These are phyloP conservation scores for Phylloscopus trochilus DNA, from an alignment of 2,113 vertebrate genomes.

Conservation along the genomic window DNA sequence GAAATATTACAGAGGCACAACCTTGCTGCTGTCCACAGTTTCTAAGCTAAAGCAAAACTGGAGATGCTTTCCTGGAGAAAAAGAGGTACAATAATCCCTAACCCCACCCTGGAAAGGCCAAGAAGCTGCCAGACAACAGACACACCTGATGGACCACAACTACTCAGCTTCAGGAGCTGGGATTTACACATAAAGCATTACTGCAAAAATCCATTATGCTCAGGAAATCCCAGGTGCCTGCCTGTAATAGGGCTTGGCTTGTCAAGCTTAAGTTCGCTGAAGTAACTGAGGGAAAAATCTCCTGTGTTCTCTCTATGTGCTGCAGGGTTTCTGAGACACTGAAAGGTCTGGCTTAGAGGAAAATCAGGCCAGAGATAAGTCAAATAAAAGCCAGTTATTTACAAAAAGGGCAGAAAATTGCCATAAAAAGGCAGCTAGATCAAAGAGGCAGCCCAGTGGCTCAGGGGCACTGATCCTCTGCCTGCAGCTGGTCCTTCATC, in stretches of 20 bases:
- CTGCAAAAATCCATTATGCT: background rate
- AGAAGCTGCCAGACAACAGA: background rate
- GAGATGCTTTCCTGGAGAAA: background rate
- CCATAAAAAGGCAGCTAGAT: background rate
- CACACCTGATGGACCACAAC: background rate
- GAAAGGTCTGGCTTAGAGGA: slow-evolving; percentile 3
- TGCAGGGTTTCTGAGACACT: background rate
- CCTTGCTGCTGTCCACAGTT: background rate
- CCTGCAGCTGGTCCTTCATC: background rate
- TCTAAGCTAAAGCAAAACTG: background rate
- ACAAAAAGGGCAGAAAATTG: background rate
- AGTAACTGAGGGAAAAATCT: background rate
- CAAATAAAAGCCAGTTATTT: slow-evolving; percentile 33
- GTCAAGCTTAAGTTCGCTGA: background rate
- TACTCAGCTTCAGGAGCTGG: background rate
- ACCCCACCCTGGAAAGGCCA: background rate
- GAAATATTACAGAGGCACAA: background rate
- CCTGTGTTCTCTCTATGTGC: background rate
- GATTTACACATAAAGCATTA: background rate
- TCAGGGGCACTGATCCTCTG: background rate
- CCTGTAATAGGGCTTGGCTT: background rate
- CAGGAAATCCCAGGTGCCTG: slow-evolving; percentile 11
- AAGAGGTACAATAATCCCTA: background rate
- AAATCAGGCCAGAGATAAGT: background rate
- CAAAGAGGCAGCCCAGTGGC: background rate